phyloP scores from a whole-genome alignment of 2,888 invertebrate species.

The Priocnemis perturbator region DNA sequence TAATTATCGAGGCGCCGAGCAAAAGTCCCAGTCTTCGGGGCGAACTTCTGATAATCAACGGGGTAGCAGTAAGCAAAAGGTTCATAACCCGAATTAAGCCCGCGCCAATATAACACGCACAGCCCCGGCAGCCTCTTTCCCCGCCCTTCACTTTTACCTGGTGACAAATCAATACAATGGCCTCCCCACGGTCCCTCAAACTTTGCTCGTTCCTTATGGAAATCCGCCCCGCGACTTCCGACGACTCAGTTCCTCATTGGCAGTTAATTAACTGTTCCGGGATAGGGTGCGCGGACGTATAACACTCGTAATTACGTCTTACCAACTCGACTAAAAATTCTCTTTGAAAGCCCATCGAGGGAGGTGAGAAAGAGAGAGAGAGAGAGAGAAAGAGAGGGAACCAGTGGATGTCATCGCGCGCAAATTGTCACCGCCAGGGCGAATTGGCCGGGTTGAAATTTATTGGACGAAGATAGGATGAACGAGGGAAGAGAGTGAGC shows the following conservation, averaged over 20 bases:
- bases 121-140: too few species aligned
- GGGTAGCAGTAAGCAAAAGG: too few species aligned
- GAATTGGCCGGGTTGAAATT: conserved; percentile 46
- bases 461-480: conserved; percentile 41
- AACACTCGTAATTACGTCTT: conserved; percentile 44
- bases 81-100: too few species aligned
- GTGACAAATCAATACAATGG: too few species aligned
- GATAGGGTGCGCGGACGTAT: conserved; percentile 1
- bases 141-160: too few species aligned
- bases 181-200: conserved; percentile 17
- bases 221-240: conserved; percentile 23
- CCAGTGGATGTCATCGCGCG: conserved; percentile 9
- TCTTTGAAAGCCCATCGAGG: neutral
- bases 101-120: too few species aligned
- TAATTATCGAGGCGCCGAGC: too few species aligned
- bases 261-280: conserved; percentile 61
- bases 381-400: neutral
- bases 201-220: conserved; percentile 55
- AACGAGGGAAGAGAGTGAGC: neutral
- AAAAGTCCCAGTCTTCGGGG: too few species aligned
- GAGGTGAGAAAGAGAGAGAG: conserved; percentile 8
- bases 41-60: too few species aligned
- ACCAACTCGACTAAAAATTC: conserved; percentile 38
- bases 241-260: conserved; percentile 30
- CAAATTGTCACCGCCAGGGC: conserved; percentile 19